Base-by-base conservation (phyloP, 2,113 vertebrate genomes). In the Lynx canadensis region DNA sequence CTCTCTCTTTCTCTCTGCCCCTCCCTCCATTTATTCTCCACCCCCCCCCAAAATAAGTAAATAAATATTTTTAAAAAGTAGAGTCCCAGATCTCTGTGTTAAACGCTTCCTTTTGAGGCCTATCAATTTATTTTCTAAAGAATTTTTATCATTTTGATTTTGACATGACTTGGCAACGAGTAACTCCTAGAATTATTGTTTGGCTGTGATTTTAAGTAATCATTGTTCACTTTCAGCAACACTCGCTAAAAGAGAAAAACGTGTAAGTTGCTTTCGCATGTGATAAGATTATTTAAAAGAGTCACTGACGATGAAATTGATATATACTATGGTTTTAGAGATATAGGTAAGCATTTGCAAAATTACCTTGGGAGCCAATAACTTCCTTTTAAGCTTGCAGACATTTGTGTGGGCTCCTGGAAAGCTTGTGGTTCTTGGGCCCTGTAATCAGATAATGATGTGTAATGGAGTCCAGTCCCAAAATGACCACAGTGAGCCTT, bases 111-210 rank as follows among this genome's bases (percentile, higher is more conserved):
- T 76, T 88, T 71, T 48, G 60, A 93, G 50, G 25, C 19, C 15
- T n/a, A 60, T 69, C 3, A n/a, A 18, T 27, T 86, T 86, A 5
- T 68, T 25, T 78, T 93, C 38, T 82, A 38, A 60, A 80, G 10
- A 76, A 71, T 38, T 93, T 97, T 92, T 94, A 52, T 13, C 33
- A 85, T 89, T 89, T 95, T 92, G 21, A 92, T 78, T 78, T 92
- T 78, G 25, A 85, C 19, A 89, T 78, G 52, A 92, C 92, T 91
- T 74, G 31, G 21, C 76, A 91, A 80, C 52, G 74, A 80, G 13
- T 55, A 87, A 90, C 65, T 95, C 81, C 68, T 2, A 68, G 66
- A n/a, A 81, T 69, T 85, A 14, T 78, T 19, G 31, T 89, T 45
- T 92, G 63, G 48, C 57, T 50, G 10, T 76, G 41, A 41, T 57